Conservation (phyloP, 2,888 invertebrate species). For the Candidula unifasciata region DNA sequence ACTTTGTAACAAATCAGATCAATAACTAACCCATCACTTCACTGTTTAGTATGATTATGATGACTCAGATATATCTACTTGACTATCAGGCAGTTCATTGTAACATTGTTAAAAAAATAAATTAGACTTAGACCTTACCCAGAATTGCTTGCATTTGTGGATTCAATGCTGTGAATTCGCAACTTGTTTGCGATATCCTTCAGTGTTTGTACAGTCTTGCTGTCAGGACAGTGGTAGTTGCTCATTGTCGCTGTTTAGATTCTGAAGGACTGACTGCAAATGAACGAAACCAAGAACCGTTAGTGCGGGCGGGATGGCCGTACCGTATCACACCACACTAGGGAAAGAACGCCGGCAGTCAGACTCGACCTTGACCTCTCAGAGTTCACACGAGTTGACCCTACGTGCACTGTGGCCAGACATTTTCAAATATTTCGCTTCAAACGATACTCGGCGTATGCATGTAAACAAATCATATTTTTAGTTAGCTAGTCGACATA, state of each 20-base stretch:
- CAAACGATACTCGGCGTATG: no score
- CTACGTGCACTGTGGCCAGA: no score
- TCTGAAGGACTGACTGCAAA: not conserved
- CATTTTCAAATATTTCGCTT: no score
- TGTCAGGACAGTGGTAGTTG: conserved; percentile 73
- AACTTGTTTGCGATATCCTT: conserved; percentile 94
- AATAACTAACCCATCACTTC: no score
- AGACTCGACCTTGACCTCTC: conserved; percentile 5
- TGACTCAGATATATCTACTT: no score
- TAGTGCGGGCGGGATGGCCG: not conserved
- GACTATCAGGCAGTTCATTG: no score
- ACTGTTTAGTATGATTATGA: no score
- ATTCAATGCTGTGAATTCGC: conserved; percentile 92
- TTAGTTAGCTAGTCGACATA: no score
- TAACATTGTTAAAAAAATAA: no score
- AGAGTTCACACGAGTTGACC: not conserved
- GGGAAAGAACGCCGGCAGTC: not conserved
- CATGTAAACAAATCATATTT: no score
- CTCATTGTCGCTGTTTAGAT: conserved; percentile 34
- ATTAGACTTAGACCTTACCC: conserved; percentile 83
- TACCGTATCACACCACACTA: not conserved
- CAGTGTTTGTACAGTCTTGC: conserved; percentile 69
- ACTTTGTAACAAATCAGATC: no score
- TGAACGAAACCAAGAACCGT: not conserved
- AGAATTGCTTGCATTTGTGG: conserved; percentile 96